A percentile compares a stretch with the other conserved stretches of the same genome.
Evolutionary conservation across 1,140 invertebrate species (phyloP).

Genomic region (Acarapis woodi): DNA sequence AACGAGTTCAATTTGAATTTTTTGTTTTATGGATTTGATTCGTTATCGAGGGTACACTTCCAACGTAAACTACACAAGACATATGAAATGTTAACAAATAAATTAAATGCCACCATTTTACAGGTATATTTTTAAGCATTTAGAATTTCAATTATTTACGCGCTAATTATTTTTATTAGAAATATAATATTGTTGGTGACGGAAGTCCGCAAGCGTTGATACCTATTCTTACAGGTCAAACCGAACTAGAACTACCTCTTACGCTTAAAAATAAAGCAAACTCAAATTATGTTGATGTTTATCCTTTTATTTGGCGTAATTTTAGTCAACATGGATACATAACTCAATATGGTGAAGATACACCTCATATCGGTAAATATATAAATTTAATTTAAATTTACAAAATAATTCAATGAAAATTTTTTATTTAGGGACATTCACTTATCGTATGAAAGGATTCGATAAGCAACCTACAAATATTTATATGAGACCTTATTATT

Average conservation of each 20-base stretch:
- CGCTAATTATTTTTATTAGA: too few species aligned
- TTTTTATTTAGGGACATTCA: constrained; percentile 72
- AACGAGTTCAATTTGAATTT: constrained; percentile 43
- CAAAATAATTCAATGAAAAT: too few species aligned
- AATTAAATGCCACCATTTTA: constrained; percentile 33
- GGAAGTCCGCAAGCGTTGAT: constrained; percentile 74
- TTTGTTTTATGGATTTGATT: constrained; percentile 69
- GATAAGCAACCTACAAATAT: constrained; percentile 53
- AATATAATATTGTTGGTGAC: constrained; percentile 75
- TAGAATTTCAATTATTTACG: too few species aligned
- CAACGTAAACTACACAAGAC: constrained; percentile 52
- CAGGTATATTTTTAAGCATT: too few species aligned
- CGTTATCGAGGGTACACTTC: constrained; percentile 54
- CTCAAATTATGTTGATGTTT: constrained; percentile 36
- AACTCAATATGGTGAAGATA: constrained; percentile 57
- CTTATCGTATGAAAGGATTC: constrained; percentile 67
- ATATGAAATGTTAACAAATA: constrained; percentile 37
- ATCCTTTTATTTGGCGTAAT: constrained; percentile 53
- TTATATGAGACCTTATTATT: constrained; percentile 52
- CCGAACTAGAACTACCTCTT: constrained; percentile 57
- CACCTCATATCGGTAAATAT: constrained; percentile 28
- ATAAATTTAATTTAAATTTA: too few species aligned
- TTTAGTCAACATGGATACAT: constrained; percentile 34
- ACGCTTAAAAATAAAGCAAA: constrained; percentile 39
- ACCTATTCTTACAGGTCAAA: constrained; percentile 55